Evolutionary conservation across 23 tunicate genomes (phyloP), one percentile per base, ranked within the genome.

Genomic region (Phallusia fumigata): DNA sequence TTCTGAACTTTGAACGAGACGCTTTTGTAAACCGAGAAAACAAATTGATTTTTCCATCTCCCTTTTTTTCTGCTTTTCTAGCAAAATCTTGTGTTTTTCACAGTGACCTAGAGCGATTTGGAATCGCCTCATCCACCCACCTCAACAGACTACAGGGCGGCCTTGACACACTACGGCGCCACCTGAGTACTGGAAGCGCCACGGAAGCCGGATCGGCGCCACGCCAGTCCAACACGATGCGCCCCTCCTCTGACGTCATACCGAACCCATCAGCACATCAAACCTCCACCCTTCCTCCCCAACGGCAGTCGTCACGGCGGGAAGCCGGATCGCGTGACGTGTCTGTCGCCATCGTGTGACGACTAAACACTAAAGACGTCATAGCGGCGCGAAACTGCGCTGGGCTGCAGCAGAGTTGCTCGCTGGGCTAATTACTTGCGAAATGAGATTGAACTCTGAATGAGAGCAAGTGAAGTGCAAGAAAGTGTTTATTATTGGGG

Each of bases 21-120:
- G n/a, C n/a, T n/a, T n/a, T n/a, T n/a, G n/a, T n/a, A n/a, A n/a
- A n/a, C n/a, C n/a, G n/a, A n/a, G n/a, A n/a, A n/a, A n/a, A n/a
- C n/a, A n/a, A n/a, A n/a, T n/a, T n/a, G n/a, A n/a, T n/a, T n/a
- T 40, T 40, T 40, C 5, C 47, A 5, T 10, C 10, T 40, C 5
- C 5, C 5, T 5, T 40, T 40, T 40, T 40, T 40, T 5, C 10
- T 40, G 10, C 47, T 3, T 3, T 3, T 5, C 47, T 40, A 40
- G 10, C 47, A 3, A 10, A 40, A 40, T 3, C 13, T 58, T 11
- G 3, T 13, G 28, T 58, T 21, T 58, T 58, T 58, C 13, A 26
- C 31, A 91, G 96, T 76, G 96, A 91, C 50, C 76, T 91, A 8
- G 96, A 91, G 65, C 81, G 96, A 11, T 79, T 91, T 18, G 96